phyloP scores from a whole-genome alignment of 1,140 invertebrate species.

The Megalonaias nervosa region DNA sequence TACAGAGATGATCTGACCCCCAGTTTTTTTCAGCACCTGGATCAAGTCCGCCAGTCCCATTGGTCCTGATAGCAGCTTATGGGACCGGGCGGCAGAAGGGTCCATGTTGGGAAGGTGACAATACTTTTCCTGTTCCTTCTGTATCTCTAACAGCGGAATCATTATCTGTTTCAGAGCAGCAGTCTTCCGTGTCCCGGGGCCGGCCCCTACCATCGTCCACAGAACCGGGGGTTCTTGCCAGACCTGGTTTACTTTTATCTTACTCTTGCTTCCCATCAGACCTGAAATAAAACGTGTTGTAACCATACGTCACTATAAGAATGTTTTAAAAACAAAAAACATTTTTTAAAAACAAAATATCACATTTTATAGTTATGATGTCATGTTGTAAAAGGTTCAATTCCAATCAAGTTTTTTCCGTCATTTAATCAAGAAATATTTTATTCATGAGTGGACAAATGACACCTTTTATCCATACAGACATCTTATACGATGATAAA shows the following conservation, averaged over 20 bases:
- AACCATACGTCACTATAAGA: no score
- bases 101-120: conserved; percentile 8
- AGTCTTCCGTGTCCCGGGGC: conserved; percentile 36
- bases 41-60: conserved; percentile 11
- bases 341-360: no score
- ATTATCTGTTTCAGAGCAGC: conserved; percentile 43
- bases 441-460: no score
- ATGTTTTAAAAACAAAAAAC: no score
- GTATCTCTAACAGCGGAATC: conserved; percentile 36
- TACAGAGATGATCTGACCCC: conserved; percentile 32
- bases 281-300: conserved; percentile 17
- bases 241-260: conserved; percentile 36
- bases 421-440: no score
- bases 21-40: conserved; percentile 33
- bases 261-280: conserved; percentile 44
- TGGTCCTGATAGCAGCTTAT: conserved; percentile 6
- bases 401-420: no score
- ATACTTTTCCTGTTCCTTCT: conserved; percentile 23
- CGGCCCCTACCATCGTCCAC: conserved; percentile 44
- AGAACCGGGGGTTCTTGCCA: conserved; percentile 48
- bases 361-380: no score
- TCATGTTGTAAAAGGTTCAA: no score
- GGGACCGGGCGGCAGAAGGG: background rate
- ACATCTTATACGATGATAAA: no score
- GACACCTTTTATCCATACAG: no score